These are phyloP conservation scores for Dallia pectoralis DNA, from an alignment of 2,797 vertebrate genomes.

Conservation along the genomic window DNA sequence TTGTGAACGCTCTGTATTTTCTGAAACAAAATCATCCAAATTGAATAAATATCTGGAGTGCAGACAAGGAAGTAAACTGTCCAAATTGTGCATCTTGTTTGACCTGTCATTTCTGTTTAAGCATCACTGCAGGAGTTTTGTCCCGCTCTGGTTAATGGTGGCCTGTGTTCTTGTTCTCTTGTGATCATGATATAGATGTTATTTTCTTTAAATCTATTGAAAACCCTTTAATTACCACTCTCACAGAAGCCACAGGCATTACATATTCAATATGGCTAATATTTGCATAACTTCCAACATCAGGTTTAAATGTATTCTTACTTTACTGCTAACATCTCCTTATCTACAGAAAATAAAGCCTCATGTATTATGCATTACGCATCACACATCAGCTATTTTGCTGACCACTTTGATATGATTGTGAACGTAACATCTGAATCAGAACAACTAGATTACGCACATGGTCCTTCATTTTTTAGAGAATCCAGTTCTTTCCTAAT, in stretches of 20 bases:
- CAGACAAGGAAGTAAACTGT: constrained; percentile 33
- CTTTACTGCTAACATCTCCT: background rate
- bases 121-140: constrained; percentile 25
- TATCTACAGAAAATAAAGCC: background rate
- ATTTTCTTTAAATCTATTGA: background rate
- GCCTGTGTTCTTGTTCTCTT: background rate
- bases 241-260: background rate
- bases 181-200: constrained; percentile 4
- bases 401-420: too few species aligned
- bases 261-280: background rate
- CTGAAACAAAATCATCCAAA: constrained; percentile 63
- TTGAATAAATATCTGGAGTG: constrained; percentile 48
- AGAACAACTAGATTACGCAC: too few species aligned
- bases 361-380: too few species aligned
- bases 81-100: constrained; percentile 37
- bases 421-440: too few species aligned
- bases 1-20: constrained; percentile 50
- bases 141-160: background rate
- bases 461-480: too few species aligned
- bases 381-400: too few species aligned
- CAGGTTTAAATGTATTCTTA: background rate
- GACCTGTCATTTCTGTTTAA: constrained; percentile 20
- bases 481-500: too few species aligned
- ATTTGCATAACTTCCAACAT: background rate
- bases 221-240: background rate